Conservation (phyloP, 2,888 invertebrate genomes). For the Noctuana brunneofusca region DNA sequence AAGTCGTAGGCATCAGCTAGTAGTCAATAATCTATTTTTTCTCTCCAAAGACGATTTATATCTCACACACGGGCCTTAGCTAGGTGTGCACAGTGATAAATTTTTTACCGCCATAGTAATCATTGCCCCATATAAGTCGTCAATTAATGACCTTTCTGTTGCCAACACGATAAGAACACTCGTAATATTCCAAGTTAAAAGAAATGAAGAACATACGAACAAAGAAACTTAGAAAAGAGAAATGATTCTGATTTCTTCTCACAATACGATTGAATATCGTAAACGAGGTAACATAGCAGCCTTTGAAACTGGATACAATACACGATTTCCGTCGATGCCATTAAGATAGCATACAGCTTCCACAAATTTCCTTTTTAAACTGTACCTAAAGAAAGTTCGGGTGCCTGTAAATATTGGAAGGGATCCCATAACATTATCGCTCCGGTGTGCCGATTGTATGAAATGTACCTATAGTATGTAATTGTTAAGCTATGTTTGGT, state of each 20-base stretch:
- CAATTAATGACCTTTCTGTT: no score
- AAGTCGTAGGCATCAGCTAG: no score
- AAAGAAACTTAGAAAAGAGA: background rate
- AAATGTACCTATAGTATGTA: background rate
- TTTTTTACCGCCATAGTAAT: no score
- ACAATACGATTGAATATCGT: constrained; percentile 20
- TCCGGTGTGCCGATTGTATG: background rate
- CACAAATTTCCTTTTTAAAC: constrained; percentile 28
- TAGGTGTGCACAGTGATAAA: no score
- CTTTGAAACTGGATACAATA: constrained; percentile 28
- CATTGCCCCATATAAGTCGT: no score
- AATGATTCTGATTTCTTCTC: constrained; percentile 28
- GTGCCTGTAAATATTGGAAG: constrained; percentile 18
- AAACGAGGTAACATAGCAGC: constrained; percentile 13
- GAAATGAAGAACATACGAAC: background rate
- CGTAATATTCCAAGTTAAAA: no score
- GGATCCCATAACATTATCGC: background rate
- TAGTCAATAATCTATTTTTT: no score
- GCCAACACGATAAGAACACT: no score
- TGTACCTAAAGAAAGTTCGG: constrained; percentile 16
- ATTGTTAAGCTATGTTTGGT: no score
- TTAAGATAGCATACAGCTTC: constrained; percentile 26
- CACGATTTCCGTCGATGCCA: constrained; percentile 22
- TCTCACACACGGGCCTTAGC: no score
- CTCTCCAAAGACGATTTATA: no score